Percentiles rank a stretch among this genome's conserved stretches.
Evolutionary conservation across 2,888 invertebrate species (phyloP).

Genomic region (Andrena praecox): DNA sequence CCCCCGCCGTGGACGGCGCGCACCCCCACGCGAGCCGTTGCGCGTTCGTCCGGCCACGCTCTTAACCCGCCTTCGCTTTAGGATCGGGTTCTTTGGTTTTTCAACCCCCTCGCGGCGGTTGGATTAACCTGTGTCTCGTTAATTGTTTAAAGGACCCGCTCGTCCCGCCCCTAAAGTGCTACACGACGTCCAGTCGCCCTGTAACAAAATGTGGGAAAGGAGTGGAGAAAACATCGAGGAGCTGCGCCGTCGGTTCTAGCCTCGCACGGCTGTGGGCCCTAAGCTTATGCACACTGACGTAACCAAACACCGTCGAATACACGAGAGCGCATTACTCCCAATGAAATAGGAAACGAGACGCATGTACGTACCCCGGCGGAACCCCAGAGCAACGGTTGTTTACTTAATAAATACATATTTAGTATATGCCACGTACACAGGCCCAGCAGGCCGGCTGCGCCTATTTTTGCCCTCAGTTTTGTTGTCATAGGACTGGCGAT

Average conservation of each 20-base stretch:
- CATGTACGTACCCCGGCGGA: slow-evolving; percentile 44
- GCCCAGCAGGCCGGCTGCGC: slow-evolving; percentile 79
- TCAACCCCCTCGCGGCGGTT: neutral
- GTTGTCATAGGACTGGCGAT: slow-evolving; percentile 83
- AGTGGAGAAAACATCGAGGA: neutral
- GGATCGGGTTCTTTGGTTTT: slow-evolving; percentile 14
- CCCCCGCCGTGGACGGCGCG: neutral
- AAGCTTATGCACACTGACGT: slow-evolving; percentile 49
- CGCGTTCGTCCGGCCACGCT: neutral
- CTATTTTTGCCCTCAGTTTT: slow-evolving; percentile 81
- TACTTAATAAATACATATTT: slow-evolving; percentile 85
- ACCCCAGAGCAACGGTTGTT: slow-evolving; percentile 76
- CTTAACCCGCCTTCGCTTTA: slow-evolving; percentile 25
- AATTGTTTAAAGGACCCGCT: slow-evolving; percentile 5
- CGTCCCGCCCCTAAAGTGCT: neutral
- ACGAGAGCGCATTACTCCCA: slow-evolving; percentile 54
- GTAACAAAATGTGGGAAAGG: neutral
- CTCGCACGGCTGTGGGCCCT: neutral
- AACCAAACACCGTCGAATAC: slow-evolving; percentile 51
- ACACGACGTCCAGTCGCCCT: neutral
- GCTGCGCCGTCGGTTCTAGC: neutral
- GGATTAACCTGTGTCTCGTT: slow-evolving; percentile 20
- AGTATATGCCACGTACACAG: slow-evolving; percentile 77
- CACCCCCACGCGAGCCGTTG: neutral
- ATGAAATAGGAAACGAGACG: slow-evolving; percentile 68